Base-by-base conservation (phyloP, 37 sponge, comb jelly and placozoan species). In the Aplysina aerophoba region DNA sequence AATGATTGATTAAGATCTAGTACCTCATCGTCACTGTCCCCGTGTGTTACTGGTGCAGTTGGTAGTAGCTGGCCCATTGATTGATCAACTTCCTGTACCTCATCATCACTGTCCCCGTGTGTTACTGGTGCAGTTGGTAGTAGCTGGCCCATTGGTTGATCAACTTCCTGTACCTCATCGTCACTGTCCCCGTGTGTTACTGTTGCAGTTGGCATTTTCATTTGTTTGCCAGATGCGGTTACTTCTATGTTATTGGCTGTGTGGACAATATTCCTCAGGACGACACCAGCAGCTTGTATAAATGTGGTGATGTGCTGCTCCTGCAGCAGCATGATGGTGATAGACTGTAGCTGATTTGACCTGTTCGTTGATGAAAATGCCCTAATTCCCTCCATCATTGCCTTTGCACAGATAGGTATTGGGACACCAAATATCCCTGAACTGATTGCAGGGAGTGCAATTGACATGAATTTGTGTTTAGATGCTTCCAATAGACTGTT, bases 351-450 rank as follows among this genome's bases (percentile, higher is more conserved):
- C 59, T 58, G 59, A 58, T 58, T 19, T 58, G 59, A 58, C 59
- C 17, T 58, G 59, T 58, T 19, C 15, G 59, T 58, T 58, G 59
- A 58, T 19, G 59, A 58, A 58, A 58, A 58, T 58, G 59, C 59
- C 59, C 59, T 75, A 8, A 75, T 75, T 4, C 38, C 78, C 78
- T 75, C 2, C 50, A 75, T 85, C 86, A 55, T 73, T 24, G n/a
- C 54, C 37, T 11, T 54, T n/a, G 77, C 86, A 53, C 61, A 53
- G 16, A 55, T 44, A 75, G 0, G 5, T 27, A 24, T 34, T 2
- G 86, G 86, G 31, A 59, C 78, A 33, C 41, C 37, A 41, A 75
- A 75, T 41, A 75, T 75, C 14, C 78, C 78, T n/a, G 78, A 31
- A 21, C 78, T 36, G 25, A 75, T 75, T 0, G 78, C 78, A 14